Percentiles rank a stretch among this genome's conserved stretches.
Conservation (phyloP, 2,113 vertebrate genomes). For the Leiothrix lutea region DNA sequence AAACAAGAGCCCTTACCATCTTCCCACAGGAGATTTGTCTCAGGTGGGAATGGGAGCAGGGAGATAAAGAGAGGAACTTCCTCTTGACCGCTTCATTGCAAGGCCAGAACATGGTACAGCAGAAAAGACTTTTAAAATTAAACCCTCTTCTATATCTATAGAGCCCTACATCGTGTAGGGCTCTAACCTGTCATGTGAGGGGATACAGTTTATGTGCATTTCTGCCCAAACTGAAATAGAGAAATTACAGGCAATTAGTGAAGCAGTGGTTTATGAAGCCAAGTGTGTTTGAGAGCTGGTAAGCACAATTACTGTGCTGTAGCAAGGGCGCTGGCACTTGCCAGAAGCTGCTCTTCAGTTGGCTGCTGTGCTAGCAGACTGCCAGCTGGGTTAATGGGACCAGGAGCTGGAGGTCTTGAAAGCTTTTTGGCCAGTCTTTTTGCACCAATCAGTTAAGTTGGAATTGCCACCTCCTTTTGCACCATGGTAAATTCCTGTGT, state of each 20-base stretch:
- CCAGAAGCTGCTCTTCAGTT: not conserved
- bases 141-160: not conserved
- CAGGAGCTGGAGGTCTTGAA: not conserved
- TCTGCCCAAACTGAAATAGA: not conserved
- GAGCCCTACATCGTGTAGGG: not conserved
- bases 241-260: not conserved
- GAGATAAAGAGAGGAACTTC: not conserved
- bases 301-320: not conserved
- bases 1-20: not conserved
- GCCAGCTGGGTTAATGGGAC: not conserved
- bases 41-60: fast-evolving
- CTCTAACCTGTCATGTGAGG: not conserved
- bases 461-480: not conserved
- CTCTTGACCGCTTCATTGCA: not conserved
- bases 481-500: not conserved
- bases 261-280: not conserved
- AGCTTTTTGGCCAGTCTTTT: not conserved
- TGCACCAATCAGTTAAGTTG: not conserved
- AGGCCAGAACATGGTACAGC: not conserved
- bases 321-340: not conserved
- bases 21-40: not conserved
- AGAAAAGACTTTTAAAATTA: not conserved
- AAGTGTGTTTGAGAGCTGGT: not conserved
- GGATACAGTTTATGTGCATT: not conserved
- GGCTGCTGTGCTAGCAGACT: not conserved